Evolutionary conservation across 1,140 invertebrate genomes (phyloP).

Genomic region (Trachymyrmex septentrionalis): DNA sequence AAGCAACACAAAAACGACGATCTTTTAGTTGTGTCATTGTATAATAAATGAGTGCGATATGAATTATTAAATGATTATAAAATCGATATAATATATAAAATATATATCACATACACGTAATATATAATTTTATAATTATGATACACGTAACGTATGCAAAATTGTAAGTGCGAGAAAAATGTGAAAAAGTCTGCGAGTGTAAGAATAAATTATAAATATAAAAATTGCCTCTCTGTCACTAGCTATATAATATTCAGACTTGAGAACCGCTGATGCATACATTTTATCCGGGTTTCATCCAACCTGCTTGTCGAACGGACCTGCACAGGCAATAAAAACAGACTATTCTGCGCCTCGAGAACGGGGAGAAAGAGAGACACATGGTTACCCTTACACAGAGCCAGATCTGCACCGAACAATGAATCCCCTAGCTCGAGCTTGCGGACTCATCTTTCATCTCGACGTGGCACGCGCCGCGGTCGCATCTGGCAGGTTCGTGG

Average conservation of each 20-base stretch:
- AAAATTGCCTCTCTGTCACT: not conserved
- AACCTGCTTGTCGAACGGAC: constrained; percentile 64
- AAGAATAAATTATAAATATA: not conserved
- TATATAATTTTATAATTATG: not conserved
- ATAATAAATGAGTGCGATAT: too few species aligned
- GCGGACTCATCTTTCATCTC: constrained; percentile 83
- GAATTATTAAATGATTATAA: too few species aligned
- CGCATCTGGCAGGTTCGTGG: constrained; percentile 81
- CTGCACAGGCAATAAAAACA: constrained; percentile 60
- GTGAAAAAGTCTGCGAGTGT: not conserved
- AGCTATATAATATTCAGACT: not conserved
- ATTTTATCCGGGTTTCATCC: constrained; percentile 53
- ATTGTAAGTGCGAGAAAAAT: not conserved
- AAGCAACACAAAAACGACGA: too few species aligned
- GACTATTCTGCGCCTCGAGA: constrained; percentile 29
- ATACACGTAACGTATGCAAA: not conserved
- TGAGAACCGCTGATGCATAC: constrained; percentile 55
- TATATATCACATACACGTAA: not conserved
- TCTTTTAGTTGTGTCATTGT: too few species aligned
- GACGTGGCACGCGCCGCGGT: constrained; percentile 82
- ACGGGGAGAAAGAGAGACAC: constrained; percentile 39
- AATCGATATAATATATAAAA: too few species aligned
- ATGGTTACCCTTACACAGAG: constrained; percentile 54
- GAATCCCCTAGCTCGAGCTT: constrained; percentile 68
- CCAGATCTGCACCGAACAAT: constrained; percentile 75